A percentile compares a stretch with the other conserved stretches of the same genome.
These are phyloP conservation scores for Scatophagus argus DNA, from an alignment of 2,113 vertebrate genomes.

Conservation along the genomic window DNA sequence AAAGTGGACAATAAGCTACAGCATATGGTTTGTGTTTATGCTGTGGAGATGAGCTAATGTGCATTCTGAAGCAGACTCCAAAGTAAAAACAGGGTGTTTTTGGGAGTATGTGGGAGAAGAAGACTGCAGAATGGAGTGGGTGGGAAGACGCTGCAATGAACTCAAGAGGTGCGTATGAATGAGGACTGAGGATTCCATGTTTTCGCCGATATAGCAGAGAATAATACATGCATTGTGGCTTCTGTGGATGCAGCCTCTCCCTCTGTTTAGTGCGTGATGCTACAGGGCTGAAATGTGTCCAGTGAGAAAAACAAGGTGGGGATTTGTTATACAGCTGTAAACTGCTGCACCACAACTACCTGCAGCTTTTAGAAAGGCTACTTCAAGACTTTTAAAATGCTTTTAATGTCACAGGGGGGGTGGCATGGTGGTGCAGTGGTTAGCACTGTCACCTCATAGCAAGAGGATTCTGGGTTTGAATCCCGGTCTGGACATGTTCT, in stretches of 20 bases:
- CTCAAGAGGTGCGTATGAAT: constrained; percentile 55
- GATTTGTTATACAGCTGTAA: not conserved
- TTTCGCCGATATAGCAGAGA: constrained; percentile 35
- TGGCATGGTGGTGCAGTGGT: too few species aligned
- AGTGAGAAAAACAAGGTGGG: constrained; percentile 16
- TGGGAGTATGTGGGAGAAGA: constrained; percentile 41
- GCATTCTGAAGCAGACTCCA: constrained; percentile 20
- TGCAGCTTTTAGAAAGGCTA: not conserved
- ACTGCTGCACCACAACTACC: constrained; percentile 6
- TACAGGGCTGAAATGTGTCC: constrained; percentile 27
- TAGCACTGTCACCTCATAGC: too few species aligned
- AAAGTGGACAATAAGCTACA: constrained; percentile 15
- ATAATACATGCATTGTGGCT: constrained; percentile 40
- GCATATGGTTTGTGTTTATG: constrained; percentile 7
- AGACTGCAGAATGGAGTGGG: constrained; percentile 41
- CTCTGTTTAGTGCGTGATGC: constrained; percentile 33
- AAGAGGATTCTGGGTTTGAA: too few species aligned
- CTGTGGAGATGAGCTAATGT: constrained; percentile 6
- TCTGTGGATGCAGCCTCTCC: constrained; percentile 27
- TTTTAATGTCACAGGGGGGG: not conserved
- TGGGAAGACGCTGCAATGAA: constrained; percentile 46
- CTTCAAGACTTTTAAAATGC: not conserved
- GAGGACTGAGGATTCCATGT: constrained; percentile 28
- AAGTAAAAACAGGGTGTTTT: constrained; percentile 33
- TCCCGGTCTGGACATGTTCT: too few species aligned